Percentiles rank a stretch among this genome's conserved stretches.
phyloP scores from a whole-genome alignment of 2,797 vertebrate genomes.

The Pterois miles region DNA sequence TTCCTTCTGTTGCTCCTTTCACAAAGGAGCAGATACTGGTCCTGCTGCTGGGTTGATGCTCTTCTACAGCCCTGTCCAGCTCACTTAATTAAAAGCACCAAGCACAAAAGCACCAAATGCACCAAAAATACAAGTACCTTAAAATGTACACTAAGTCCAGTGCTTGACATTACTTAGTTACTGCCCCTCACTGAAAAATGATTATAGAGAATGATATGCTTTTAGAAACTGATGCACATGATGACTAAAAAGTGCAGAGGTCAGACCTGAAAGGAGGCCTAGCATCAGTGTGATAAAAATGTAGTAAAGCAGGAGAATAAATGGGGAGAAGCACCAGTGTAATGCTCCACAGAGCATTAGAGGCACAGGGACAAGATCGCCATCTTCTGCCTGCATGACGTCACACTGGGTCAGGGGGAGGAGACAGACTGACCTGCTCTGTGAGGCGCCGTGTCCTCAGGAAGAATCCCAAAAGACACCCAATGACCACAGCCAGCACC shows the following conservation, averaged over 20 bases:
- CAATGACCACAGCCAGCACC: constrained; percentile 92
- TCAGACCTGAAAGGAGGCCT: background rate
- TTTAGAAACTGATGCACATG: background rate
- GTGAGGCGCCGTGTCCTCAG: constrained; percentile 92
- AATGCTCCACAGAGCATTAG: background rate
- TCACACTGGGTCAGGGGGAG: constrained; percentile 21
- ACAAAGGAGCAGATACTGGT: too few species aligned
- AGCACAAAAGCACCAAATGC: too few species aligned
- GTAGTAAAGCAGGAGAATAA: background rate
- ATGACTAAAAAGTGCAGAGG: background rate
- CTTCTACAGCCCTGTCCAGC: too few species aligned
- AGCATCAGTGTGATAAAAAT: background rate
- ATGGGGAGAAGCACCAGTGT: background rate
- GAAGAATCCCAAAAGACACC: constrained; percentile 96
- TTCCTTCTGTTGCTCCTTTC: too few species aligned
- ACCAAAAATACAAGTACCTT: background rate
- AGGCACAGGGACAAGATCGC: background rate
- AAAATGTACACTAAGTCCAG: too few species aligned
- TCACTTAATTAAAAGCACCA: too few species aligned
- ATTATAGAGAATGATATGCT: background rate
- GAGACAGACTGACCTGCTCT: constrained; percentile 88
- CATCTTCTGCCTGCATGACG: background rate
- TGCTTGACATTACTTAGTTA: too few species aligned
- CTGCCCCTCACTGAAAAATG: background rate
- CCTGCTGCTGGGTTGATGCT: too few species aligned